Conservation (phyloP, 2,113 vertebrate genomes). For the Hystrix cristata region DNA sequence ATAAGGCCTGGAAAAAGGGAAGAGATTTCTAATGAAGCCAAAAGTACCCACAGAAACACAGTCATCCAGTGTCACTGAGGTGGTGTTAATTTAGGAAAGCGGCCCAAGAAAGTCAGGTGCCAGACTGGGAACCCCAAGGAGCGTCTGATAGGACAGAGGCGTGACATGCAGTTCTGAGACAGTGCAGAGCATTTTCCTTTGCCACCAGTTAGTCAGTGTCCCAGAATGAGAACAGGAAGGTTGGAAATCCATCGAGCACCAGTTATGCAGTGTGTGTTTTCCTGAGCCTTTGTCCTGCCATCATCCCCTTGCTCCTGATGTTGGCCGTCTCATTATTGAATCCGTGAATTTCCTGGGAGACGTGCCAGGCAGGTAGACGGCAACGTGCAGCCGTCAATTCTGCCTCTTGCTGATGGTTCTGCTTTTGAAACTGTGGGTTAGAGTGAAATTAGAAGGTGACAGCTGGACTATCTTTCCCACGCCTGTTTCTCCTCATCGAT, state of each 20-base stretch:
- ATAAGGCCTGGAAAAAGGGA: background rate
- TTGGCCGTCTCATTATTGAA: conserved; percentile 49
- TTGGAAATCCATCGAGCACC: background rate
- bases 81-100: background rate
- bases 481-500: conserved; percentile 6
- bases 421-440: conserved; percentile 35
- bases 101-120: background rate
- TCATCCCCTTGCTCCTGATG: background rate
- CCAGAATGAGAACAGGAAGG: background rate
- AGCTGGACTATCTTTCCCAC: conserved; percentile 8
- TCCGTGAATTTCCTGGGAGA: conserved; percentile 8
- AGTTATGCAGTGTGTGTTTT: background rate
- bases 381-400: background rate
- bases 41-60: background rate
- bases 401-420: conserved; percentile 30
- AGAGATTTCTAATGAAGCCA: background rate
- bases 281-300: conserved; percentile 21
- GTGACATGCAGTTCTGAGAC: background rate
- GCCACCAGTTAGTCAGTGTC: background rate
- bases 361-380: background rate
- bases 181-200: background rate
- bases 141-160: background rate
- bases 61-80: background rate
- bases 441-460: conserved; percentile 32
- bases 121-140: background rate